Conservation (phyloP, 2,113 vertebrate genomes). For the Chloebia gouldiae region DNA sequence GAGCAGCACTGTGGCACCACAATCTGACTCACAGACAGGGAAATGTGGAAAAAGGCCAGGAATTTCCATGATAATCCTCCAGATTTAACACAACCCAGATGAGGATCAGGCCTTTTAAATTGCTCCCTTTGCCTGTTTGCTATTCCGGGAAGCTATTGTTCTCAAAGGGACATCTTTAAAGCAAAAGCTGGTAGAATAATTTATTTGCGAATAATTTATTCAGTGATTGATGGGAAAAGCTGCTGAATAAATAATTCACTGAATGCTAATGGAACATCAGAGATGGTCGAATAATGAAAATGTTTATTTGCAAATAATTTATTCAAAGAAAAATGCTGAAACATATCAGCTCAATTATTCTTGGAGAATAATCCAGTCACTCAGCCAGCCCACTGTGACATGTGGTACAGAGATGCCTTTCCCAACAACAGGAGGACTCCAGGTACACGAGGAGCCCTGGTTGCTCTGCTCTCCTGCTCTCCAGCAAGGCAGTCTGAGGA, state of each 20-base stretch:
- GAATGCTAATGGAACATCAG: conserved; percentile 67
- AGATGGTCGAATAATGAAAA: conserved; percentile 64
- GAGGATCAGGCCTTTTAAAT: conserved; percentile 29
- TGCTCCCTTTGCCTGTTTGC: conserved; percentile 46
- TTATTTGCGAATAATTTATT: conserved; percentile 67
- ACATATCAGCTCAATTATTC: conserved; percentile 37
- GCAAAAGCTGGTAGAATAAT: conserved; percentile 59
- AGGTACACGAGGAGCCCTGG: neutral
- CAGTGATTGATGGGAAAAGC: conserved; percentile 66
- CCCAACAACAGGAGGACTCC: neutral
- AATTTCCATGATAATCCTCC: neutral
- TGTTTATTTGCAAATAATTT: conserved; percentile 71
- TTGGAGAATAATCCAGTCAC: neutral
- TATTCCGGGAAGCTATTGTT: conserved; percentile 64
- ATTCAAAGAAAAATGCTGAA: conserved; percentile 58
- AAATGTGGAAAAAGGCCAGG: neutral
- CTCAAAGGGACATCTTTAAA: conserved; percentile 65
- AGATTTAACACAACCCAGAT: neutral
- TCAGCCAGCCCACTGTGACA: neutral
- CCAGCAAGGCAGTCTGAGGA: fast-evolving
- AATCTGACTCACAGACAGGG: neutral
- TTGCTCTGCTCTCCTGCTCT: neutral
- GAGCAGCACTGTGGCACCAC: neutral
- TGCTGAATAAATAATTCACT: conserved; percentile 68
- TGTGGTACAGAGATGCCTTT: neutral